Conservation (phyloP, 2,888 invertebrate species). For the Anthophora plumipes region DNA sequence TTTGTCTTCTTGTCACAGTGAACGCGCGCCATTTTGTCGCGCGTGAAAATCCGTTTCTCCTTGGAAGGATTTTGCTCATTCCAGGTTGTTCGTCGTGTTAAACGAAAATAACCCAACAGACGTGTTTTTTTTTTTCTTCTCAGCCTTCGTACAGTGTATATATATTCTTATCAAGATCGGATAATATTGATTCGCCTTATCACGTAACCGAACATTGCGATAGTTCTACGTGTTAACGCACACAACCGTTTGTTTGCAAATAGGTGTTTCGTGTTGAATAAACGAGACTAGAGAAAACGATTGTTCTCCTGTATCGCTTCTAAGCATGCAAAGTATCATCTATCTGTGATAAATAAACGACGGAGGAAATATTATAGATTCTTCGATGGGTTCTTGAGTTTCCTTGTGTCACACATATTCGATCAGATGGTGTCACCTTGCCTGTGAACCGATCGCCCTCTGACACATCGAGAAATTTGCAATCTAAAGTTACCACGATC, state of each 20-base stretch:
- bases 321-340: background rate
- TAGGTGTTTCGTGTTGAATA: slow-evolving; percentile 37
- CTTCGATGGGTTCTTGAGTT: background rate
- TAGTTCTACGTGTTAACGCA: slow-evolving; percentile 29
- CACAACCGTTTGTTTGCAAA: slow-evolving; percentile 41
- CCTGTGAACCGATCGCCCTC: background rate
- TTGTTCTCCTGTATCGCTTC: background rate
- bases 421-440: background rate
- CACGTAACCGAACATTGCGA: slow-evolving; percentile 32
- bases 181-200: slow-evolving; percentile 73
- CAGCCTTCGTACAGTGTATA: no score
- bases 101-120: slow-evolving; percentile 8
- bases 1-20: background rate
- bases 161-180: slow-evolving; percentile 62
- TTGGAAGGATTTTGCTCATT: background rate
- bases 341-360: background rate
- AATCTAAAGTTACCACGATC: background rate
- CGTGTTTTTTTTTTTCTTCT: no score
- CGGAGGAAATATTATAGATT: background rate
- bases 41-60: background rate
- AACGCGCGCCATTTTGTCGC: background rate
- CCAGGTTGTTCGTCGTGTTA: background rate
- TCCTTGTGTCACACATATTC: background rate
- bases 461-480: background rate
- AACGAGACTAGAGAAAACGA: slow-evolving; percentile 7